Percentiles rank a stretch among this genome's conserved stretches.
Conservation (phyloP, 2,888 invertebrate genomes). For the Tachina fera region DNA sequence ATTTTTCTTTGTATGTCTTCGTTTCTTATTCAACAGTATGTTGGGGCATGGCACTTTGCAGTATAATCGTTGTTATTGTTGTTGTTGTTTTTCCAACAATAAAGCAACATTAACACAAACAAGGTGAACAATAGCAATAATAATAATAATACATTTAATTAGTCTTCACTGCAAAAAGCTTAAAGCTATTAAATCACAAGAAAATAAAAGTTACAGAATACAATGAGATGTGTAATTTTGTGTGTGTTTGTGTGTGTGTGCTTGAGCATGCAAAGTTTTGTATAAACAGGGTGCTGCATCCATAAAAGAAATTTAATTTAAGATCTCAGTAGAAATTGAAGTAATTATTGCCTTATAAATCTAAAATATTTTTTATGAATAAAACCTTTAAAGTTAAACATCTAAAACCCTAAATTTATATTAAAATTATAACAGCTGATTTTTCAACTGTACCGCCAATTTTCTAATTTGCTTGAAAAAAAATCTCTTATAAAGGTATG, state of each 20-base stretch:
- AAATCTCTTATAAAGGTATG: no score
- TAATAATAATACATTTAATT: conserved; percentile 52
- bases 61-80: not conserved
- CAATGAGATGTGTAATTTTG: not conserved
- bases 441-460: no score
- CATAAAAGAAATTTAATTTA: not conserved
- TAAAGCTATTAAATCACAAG: conserved; percentile 31
- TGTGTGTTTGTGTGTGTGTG: not conserved
- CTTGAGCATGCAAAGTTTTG: not conserved
- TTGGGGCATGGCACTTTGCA: not conserved
- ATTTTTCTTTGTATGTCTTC: not conserved
- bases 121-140: conserved; percentile 10
- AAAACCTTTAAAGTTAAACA: no score
- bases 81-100: conserved; percentile 15
- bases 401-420: no score
- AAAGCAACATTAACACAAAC: conserved; percentile 18
- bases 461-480: no score
- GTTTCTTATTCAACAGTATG: not conserved
- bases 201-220: conserved; percentile 11
- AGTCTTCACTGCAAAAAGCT: conserved; percentile 16
- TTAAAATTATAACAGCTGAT: no score
- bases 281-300: not conserved
- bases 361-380: no score
- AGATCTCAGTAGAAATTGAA: no score
- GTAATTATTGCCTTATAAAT: no score